Evolutionary conservation across 2,113 vertebrate genomes (phyloP).

Genomic region (Cisticola juncidis): DNA sequence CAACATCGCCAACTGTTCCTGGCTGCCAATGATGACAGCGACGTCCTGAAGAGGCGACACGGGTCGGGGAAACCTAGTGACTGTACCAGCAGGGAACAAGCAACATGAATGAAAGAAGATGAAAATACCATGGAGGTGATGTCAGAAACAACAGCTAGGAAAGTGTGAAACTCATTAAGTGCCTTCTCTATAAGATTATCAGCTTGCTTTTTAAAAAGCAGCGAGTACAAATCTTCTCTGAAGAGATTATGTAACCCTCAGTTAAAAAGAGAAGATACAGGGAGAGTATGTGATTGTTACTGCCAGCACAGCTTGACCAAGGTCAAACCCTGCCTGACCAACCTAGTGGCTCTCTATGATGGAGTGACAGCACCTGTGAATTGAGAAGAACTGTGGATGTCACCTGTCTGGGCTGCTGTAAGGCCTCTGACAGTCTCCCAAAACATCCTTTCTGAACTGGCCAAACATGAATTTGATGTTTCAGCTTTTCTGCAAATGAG

Average conservation of each 20-base stretch:
- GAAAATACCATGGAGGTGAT: background rate
- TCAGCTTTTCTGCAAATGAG: background rate
- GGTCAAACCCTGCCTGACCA: background rate
- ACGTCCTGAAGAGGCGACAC: constrained; percentile 94
- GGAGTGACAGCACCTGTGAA: background rate
- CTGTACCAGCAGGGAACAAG: constrained; percentile 65
- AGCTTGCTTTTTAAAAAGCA: background rate
- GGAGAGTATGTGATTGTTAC: background rate
- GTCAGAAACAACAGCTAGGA: background rate
- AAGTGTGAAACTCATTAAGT: background rate
- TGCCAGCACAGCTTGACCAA: background rate
- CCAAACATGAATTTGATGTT: background rate
- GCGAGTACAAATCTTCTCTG: background rate
- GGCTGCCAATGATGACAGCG: constrained; percentile 91
- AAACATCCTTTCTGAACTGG: background rate
- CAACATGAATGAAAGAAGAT: background rate
- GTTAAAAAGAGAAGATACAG: background rate
- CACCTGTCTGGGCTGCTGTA: background rate
- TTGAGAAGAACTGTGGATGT: background rate
- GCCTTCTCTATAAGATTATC: background rate
- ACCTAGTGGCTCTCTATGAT: background rate
- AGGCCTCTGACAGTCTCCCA: background rate
- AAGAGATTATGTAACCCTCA: background rate
- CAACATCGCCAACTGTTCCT: constrained; percentile 86
- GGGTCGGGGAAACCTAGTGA: constrained; percentile 94